A percentile compares a stretch with the other conserved stretches of the same genome.
Evolutionary conservation across 53 echinoderm and acorn worm species (phyloP).

Genomic region (Echinarachnius parma): DNA sequence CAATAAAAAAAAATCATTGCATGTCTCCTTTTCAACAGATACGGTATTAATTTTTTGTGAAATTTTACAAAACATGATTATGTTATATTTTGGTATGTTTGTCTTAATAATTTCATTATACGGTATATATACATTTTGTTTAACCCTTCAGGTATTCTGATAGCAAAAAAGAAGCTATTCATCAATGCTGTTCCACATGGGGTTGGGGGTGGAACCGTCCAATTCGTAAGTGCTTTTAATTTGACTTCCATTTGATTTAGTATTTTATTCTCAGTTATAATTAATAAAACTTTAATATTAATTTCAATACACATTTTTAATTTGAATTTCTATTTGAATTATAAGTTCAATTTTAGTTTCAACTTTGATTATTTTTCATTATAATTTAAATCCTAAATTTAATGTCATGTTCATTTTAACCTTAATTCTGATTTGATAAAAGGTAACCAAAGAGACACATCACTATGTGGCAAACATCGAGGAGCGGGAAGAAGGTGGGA

Average conservation of each 20-base stretch:
- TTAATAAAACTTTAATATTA: too few relatives aligned
- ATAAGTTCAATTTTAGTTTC: background rate
- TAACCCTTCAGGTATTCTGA: slow-evolving; percentile 62
- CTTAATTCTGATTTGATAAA: background rate
- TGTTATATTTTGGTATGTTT: too few relatives aligned
- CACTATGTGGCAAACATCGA: slow-evolving; percentile 72
- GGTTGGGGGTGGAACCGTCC: slow-evolving; percentile 91
- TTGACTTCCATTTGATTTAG: too few relatives aligned
- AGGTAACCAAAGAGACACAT: slow-evolving; percentile 90
- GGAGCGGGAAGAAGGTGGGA: slow-evolving; percentile 89
- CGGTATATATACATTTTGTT: background rate
- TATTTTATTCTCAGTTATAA: too few relatives aligned
- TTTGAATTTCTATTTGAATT: too few relatives aligned
- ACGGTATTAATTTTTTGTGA: too few relatives aligned
- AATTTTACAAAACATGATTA: too few relatives aligned
- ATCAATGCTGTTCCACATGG: slow-evolving; percentile 73
- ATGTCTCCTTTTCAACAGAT: too few relatives aligned
- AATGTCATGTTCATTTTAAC: background rate
- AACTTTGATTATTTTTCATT: background rate
- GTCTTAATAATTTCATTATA: too few relatives aligned
- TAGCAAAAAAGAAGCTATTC: slow-evolving; percentile 93
- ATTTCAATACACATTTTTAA: too few relatives aligned
- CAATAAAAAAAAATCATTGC: too few relatives aligned
- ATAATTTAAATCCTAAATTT: background rate
- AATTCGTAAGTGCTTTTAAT: slow-evolving; percentile 93